A percentile compares a stretch with the other conserved stretches of the same genome.
Evolutionary conservation across 2,888 invertebrate genomes (phyloP).

Genomic region (Antheraea yamamai): DNA sequence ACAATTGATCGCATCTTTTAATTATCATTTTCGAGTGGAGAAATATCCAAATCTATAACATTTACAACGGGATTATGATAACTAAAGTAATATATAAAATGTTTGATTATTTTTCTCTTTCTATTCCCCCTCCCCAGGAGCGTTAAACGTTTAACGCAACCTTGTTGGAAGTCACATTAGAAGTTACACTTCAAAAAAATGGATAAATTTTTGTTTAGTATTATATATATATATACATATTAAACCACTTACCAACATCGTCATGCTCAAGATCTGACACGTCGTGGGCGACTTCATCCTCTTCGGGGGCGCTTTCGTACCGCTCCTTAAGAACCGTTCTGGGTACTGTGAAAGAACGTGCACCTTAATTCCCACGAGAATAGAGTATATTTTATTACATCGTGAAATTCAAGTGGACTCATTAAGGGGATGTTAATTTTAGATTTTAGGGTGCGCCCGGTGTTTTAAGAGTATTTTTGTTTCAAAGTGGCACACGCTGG

Average conservation of each 20-base stretch:
- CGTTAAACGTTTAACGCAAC: too few relatives aligned
- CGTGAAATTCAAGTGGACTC: constrained; percentile 39
- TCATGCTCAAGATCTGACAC: constrained; percentile 75
- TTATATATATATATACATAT: background rate
- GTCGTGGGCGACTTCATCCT: constrained; percentile 86
- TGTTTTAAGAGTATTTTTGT: constrained; percentile 58
- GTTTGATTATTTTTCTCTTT: too few relatives aligned
- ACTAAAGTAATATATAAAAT: too few relatives aligned
- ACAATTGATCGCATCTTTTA: too few relatives aligned
- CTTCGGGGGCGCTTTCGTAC: constrained; percentile 89
- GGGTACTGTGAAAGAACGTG: constrained; percentile 84
- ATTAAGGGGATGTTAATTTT: constrained; percentile 68
- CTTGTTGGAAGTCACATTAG: too few relatives aligned
- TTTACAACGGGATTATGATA: too few relatives aligned
- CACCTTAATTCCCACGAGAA: constrained; percentile 42
- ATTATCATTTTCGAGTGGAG: too few relatives aligned
- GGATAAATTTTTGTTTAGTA: background rate
- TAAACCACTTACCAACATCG: constrained; percentile 75
- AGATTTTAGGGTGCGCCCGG: constrained; percentile 60
- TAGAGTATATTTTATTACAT: constrained; percentile 39
- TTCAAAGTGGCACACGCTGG: constrained; percentile 43
- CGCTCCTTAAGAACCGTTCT: constrained; percentile 91
- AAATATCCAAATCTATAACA: too few relatives aligned
- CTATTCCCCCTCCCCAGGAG: too few relatives aligned
- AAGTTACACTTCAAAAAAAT: too few relatives aligned